Conservation (phyloP, 1,140 invertebrate genomes). For the Zeugodacus cucurbitae region DNA sequence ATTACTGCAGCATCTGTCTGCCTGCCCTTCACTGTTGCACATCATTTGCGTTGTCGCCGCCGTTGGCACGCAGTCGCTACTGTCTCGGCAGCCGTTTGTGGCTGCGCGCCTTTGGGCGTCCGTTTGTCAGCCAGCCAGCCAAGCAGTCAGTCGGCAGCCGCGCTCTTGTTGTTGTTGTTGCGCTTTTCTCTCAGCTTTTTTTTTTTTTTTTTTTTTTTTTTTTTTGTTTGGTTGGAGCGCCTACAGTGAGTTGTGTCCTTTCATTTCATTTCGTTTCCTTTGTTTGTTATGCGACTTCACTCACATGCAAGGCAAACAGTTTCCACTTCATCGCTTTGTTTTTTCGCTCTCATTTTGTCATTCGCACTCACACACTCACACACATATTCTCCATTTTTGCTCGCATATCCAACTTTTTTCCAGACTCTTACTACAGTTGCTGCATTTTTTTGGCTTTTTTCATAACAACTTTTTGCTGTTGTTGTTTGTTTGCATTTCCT, state of each 20-base stretch:
- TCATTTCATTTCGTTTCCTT: conserved; percentile 33
- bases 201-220: too few species aligned
- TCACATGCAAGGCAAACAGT: conserved; percentile 34
- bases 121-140: not conserved
- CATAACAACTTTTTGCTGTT: not conserved
- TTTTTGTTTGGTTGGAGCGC: not conserved
- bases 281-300: conserved; percentile 31
- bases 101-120: conserved; percentile 4
- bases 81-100: conserved; percentile 14
- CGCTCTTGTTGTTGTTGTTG: not conserved
- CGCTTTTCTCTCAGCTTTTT: not conserved
- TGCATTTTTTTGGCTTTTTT: not conserved
- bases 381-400: not conserved
- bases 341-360: conserved; percentile 25
- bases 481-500: not conserved
- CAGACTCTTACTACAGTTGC: not conserved
- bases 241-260: conserved; percentile 1
- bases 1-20: not conserved
- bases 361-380: not conserved
- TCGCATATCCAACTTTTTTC: not conserved
- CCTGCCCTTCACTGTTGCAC: not conserved
- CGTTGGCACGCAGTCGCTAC: not conserved
- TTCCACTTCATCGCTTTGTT: conserved; percentile 40
- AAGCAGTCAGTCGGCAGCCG: not conserved
- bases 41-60: not conserved